phyloP scores from a whole-genome alignment of 1,140 invertebrate species.

The Drosophila serrata region DNA sequence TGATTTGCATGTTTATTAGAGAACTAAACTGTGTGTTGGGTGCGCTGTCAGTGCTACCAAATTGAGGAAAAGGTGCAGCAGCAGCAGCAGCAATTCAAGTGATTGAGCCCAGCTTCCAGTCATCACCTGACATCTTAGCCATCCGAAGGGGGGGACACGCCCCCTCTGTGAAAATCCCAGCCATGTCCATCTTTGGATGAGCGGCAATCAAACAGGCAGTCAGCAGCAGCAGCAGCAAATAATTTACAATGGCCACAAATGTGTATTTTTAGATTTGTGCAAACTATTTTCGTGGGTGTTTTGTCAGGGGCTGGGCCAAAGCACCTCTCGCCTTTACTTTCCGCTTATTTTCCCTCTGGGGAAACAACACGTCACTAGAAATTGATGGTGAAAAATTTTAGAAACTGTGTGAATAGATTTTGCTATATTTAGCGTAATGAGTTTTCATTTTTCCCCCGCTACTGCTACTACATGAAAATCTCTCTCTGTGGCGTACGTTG shows the following conservation, averaged over 20 bases:
- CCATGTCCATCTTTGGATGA: conserved; percentile 68
- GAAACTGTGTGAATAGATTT: conserved; percentile 49
- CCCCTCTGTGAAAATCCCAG: conserved; percentile 19
- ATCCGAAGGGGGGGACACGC: neutral
- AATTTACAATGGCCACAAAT: conserved; percentile 56
- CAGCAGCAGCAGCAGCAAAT: conserved; percentile 38
- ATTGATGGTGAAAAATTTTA: conserved; percentile 31
- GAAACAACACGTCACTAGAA: conserved; percentile 28
- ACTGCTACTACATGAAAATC: conserved; percentile 31
- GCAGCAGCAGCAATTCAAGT: conserved; percentile 9
- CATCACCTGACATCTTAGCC: conserved; percentile 39
- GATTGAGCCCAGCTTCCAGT: conserved; percentile 27
- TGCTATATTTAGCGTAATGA: conserved; percentile 76
- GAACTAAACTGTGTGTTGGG: conserved; percentile 35
- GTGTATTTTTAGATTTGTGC: conserved; percentile 44
- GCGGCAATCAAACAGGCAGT: conserved; percentile 41
- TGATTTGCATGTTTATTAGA: conserved; percentile 55
- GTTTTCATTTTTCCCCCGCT: conserved; percentile 64
- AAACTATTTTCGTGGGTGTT: conserved; percentile 61
- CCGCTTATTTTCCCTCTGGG: conserved; percentile 25
- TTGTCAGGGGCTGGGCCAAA: conserved; percentile 60
- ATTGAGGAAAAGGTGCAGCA: conserved; percentile 74
- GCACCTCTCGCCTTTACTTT: conserved; percentile 8
- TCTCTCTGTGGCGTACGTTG: conserved; percentile 40
- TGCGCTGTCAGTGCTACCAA: conserved; percentile 47